Evolutionary conservation across 2,888 invertebrate species (phyloP).

Genomic region (Caenorhabditis macrosperma): DNA sequence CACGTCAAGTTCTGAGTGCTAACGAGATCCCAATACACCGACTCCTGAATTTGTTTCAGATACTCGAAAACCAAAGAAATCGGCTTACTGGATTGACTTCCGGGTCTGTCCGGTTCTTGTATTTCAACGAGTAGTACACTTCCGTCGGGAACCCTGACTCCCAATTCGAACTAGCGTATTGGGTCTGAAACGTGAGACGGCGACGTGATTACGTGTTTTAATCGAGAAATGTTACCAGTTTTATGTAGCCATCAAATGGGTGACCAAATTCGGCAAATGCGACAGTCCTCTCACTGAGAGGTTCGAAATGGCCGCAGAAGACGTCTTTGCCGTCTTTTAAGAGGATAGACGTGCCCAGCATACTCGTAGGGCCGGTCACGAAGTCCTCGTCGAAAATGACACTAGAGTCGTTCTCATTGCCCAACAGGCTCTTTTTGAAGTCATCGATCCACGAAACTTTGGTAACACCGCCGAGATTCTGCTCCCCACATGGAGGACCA

Average conservation of each 20-base stretch:
- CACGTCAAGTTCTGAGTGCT: constrained; percentile 56
- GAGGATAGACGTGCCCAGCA: constrained; percentile 53
- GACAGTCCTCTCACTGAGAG: constrained; percentile 52
- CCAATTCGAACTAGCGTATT: constrained; percentile 59
- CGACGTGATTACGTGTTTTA: background rate
- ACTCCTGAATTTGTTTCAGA: constrained; percentile 44
- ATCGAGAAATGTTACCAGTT: constrained; percentile 43
- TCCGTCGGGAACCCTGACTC: constrained; percentile 65
- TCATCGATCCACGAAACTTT: constrained; percentile 59
- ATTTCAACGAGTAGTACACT: constrained; percentile 60
- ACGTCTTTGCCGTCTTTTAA: constrained; percentile 61
- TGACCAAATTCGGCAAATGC: constrained; percentile 63
- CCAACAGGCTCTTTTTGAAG: constrained; percentile 44
- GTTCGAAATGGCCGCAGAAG: constrained; percentile 68
- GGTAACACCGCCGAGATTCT: constrained; percentile 61
- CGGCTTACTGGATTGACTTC: constrained; percentile 32
- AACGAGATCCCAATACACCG: constrained; percentile 66
- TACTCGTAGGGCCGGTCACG: constrained; percentile 60
- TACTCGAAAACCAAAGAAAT: background rate
- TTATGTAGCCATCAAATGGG: constrained; percentile 65
- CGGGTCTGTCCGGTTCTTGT: constrained; percentile 28
- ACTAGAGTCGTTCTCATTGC: constrained; percentile 64
- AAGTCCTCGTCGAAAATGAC: constrained; percentile 62
- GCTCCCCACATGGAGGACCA: constrained; percentile 70
- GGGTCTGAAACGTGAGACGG: constrained; percentile 59